A percentile compares a stretch with the other conserved stretches of the same genome.
phyloP scores from a whole-genome alignment of 1,140 invertebrate species.

The Bathynomus jamesi region DNA sequence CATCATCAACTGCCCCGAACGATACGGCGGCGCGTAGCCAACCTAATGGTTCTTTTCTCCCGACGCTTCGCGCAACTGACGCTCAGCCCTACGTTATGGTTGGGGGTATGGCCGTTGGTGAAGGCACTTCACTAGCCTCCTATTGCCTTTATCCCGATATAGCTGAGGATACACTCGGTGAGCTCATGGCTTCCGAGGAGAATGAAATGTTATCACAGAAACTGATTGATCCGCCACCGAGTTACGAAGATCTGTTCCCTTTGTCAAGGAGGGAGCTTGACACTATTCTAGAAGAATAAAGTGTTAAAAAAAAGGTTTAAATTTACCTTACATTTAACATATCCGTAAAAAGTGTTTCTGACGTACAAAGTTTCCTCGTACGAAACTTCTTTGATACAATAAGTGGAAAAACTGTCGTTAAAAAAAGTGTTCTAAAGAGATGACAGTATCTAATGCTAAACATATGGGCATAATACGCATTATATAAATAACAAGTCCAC shows the following conservation, averaged over 20 bases:
- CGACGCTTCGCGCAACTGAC: background rate
- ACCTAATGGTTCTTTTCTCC: background rate
- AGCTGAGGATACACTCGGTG: background rate
- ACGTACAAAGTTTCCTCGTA: too few relatives aligned
- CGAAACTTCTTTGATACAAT: too few relatives aligned
- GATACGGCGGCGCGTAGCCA: background rate
- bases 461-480: too few relatives aligned
- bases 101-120: background rate
- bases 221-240: background rate
- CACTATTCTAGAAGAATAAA: background rate
- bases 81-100: background rate
- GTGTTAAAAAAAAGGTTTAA: too few relatives aligned
- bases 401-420: too few relatives aligned
- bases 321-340: too few relatives aligned
- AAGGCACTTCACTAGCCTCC: background rate
- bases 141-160: background rate
- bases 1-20: background rate
- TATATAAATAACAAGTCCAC: too few relatives aligned
- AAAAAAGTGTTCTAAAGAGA: too few relatives aligned
- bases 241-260: background rate
- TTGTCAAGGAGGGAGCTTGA: background rate
- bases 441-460: too few relatives aligned
- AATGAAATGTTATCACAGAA: too few relatives aligned
- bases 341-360: too few relatives aligned
- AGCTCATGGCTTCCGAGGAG: background rate